Base-by-base conservation (phyloP, 1,140 invertebrate genomes). In the Lethrus apterus region DNA sequence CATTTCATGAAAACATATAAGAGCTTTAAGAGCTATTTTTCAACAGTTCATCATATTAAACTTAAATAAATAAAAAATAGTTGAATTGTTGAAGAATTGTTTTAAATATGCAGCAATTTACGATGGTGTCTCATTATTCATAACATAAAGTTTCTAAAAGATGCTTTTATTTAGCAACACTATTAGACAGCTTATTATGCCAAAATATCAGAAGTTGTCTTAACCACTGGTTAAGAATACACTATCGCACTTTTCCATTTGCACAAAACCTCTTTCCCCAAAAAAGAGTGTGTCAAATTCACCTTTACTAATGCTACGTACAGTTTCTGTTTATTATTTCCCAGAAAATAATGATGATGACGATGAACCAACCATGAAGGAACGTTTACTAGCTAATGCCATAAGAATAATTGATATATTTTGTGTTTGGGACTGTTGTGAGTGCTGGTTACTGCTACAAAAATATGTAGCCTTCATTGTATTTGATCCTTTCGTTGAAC, bases 371-470 rank as follows among this genome's bases (percentile, higher is more conserved):
- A 92, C 86, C 31, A 75, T 89, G 48, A 93, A 91, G 69, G 89
- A 93, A 65, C 88, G 81, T 64, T 70, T 86, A 30, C 68, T 89
- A 52, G 83, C 83, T 52, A 71, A 72, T 57, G 74, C 83, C 48
- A 73, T 90, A 49, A 83, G 83, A 60, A 79, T 83, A 51, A 87
- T 94, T 59, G 89, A 95, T 70, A 79, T 93, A 51, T 89, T 96
- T 71, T 97, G 93, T 74, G 86, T 94, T 40, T 98, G 93, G 93
- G 89, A 97, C 70, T 95, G 93, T 74, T 94, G 90, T 71, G 83
- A 80, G 73, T 76, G 82, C 53, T 96, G 92, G 89, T 74, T 93
- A 48, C 84, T 83, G 66, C 80, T 96, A 64, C 89, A 94, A 73
- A 85, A 92, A 66, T 83, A 84, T 67, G 79, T 96, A n/a, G 79